Conservation (phyloP, 1,140 invertebrate species). For the Bombus pascuorum region DNA sequence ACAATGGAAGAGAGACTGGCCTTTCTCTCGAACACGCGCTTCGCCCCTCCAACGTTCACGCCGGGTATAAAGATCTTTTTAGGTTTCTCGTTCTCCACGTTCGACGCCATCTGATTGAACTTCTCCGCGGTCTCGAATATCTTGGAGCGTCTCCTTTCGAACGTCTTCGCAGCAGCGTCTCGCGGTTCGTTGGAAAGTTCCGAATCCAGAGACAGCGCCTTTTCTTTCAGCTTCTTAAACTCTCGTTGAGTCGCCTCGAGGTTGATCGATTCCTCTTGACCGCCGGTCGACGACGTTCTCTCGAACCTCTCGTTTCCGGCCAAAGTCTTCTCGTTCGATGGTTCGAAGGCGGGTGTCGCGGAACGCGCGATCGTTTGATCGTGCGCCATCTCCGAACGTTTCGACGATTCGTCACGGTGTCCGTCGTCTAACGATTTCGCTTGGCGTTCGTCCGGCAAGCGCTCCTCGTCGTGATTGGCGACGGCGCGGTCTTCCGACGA, state of each 20-base stretch:
- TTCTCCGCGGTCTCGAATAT: slow-evolving; percentile 89
- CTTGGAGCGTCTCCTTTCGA: slow-evolving; percentile 85
- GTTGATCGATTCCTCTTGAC: slow-evolving; percentile 10
- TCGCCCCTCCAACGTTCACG: slow-evolving; percentile 91
- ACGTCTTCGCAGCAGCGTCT: slow-evolving; percentile 74
- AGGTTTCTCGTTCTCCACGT: slow-evolving; percentile 84
- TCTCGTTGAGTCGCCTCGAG: slow-evolving; percentile 59
- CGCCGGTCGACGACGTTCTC: slow-evolving; percentile 3
- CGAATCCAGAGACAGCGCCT: slow-evolving; percentile 68
- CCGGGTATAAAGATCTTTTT: slow-evolving; percentile 92
- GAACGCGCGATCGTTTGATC: background rate
- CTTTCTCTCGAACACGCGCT: slow-evolving; percentile 91
- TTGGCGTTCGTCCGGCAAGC: background rate
- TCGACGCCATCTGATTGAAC: slow-evolving; percentile 84
- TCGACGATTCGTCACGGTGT: background rate
- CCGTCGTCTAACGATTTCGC: background rate
- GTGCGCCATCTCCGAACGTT: background rate
- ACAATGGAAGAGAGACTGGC: slow-evolving; percentile 85
- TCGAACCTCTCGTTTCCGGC: background rate
- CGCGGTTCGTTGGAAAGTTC: background rate
- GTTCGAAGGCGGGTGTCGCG: background rate
- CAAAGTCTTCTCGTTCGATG: background rate
- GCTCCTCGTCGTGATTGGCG: background rate
- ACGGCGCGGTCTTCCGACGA: background rate
- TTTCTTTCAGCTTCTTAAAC: slow-evolving; percentile 73